These are phyloP conservation scores for Pentamera pediparva DNA, from an alignment of 53 echinoderm and acorn worm species.

Conservation along the genomic window DNA sequence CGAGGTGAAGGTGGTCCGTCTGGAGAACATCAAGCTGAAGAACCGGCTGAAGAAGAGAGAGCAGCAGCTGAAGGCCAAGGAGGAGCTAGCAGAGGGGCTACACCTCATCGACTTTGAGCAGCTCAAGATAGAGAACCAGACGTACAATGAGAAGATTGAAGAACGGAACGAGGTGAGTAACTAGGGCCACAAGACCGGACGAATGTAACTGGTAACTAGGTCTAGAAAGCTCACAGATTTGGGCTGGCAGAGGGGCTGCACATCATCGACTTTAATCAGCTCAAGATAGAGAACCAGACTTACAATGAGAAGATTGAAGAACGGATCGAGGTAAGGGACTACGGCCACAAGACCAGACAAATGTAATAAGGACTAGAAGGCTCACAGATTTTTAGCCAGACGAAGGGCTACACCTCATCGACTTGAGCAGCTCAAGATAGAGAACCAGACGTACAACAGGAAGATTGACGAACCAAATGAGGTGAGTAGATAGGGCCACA, in stretches of 20 bases:
- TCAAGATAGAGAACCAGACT: constrained; percentile 99
- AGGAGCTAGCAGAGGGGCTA: constrained; percentile 96
- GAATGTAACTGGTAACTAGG: too few species aligned
- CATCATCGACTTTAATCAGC: constrained; percentile 97
- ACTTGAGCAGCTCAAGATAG: constrained; percentile 99
- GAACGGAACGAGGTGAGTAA: constrained; percentile 96
- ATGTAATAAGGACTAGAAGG: too few species aligned
- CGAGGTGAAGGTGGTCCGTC: constrained; percentile 74
- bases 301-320: constrained; percentile 24
- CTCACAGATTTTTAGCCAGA: too few species aligned
- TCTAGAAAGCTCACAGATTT: too few species aligned
- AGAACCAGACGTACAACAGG: constrained; percentile 99
- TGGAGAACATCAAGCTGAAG: constrained; percentile 99
- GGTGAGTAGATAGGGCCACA: constrained; percentile 51
- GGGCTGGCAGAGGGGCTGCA: constrained; percentile 92
- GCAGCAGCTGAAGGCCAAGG: constrained; percentile 99
- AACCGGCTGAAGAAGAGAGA: constrained; percentile 92
- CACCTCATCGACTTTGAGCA: constrained; percentile 99
- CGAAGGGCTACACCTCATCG: constrained; percentile 98
- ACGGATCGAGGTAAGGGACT: too few species aligned
- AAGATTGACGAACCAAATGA: constrained; percentile 98
- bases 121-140: constrained; percentile 99
- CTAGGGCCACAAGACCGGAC: background rate
- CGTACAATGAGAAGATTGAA: constrained; percentile 98
- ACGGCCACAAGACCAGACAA: too few species aligned